These are phyloP conservation scores for Tarsius wallacei DNA, from an alignment of 2,797 vertebrate species.

Conservation along the genomic window DNA sequence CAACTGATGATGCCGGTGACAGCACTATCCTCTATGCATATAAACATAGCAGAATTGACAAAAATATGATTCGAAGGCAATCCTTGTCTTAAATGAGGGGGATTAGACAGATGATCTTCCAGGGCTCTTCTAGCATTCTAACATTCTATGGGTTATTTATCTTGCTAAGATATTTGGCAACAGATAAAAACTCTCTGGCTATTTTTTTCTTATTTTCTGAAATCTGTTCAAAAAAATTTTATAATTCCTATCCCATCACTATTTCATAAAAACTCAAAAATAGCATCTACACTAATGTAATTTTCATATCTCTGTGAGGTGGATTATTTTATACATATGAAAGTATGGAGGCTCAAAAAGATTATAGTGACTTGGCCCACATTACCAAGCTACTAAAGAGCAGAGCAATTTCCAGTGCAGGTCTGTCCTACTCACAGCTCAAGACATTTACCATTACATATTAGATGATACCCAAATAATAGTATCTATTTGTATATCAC, in stretches of 20 bases:
- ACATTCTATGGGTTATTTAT: neutral
- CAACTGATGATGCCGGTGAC: neutral
- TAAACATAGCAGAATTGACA: conserved; percentile 26
- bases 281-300: conserved; percentile 6
- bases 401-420: conserved; percentile 15
- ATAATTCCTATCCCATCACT: neutral
- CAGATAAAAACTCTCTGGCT: neutral
- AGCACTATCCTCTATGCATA: neutral
- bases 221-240: conserved; percentile 17
- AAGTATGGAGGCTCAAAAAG: neutral
- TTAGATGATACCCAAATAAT: neutral
- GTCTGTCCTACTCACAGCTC: neutral
- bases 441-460: neutral
- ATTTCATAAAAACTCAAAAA: conserved; percentile 46
- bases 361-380: neutral
- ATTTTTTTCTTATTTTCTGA: conserved; percentile 62
- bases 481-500: neutral
- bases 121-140: conserved; percentile 1
- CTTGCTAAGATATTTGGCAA: neutral
- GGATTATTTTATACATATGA: neutral
- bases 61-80: neutral
- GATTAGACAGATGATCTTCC: neutral
- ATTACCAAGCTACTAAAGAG: neutral
- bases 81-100: conserved; percentile 16
- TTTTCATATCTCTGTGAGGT: neutral